Conservation (phyloP, 2,113 vertebrate species). For the Gasterosteus nipponicus region DNA sequence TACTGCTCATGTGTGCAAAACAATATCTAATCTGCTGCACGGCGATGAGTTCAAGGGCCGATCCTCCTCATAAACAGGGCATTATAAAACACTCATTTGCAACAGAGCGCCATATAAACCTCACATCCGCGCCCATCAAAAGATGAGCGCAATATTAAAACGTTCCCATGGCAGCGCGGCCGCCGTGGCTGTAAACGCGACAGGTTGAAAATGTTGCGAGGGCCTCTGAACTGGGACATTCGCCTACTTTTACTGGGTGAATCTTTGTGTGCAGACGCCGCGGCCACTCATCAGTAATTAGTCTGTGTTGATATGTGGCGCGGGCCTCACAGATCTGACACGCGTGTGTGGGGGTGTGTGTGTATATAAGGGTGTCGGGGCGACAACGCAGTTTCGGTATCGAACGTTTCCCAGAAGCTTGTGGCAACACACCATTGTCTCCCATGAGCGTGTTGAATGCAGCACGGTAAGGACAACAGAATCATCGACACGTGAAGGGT, state of each 20-base stretch:
- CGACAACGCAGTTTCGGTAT: slow-evolving; percentile 51
- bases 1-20: slow-evolving; percentile 14
- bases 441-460: slow-evolving; percentile 53
- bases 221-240: slow-evolving; percentile 10
- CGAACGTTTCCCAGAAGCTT: slow-evolving; percentile 69
- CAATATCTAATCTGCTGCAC: slow-evolving; percentile 62
- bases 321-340: slow-evolving; percentile 47
- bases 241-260: slow-evolving; percentile 18
- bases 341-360: neutral
- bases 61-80: slow-evolving; percentile 19
- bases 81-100: slow-evolving; percentile 27
- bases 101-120: slow-evolving; percentile 49
- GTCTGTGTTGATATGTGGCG: slow-evolving; percentile 40
- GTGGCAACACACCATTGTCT: slow-evolving; percentile 73
- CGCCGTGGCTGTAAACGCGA: slow-evolving; percentile 59
- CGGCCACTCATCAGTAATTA: slow-evolving; percentile 20
- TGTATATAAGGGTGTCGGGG: no score
- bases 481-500: slow-evolving; percentile 68
- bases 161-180: slow-evolving; percentile 34
- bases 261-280: neutral
- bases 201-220: slow-evolving; percentile 15
- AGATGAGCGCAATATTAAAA: slow-evolving; percentile 29
- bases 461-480: slow-evolving; percentile 66
- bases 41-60: slow-evolving; percentile 50
- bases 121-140: neutral